Evolutionary conservation across 1,140 invertebrate genomes (phyloP).

Genomic region (Cydia splendana): DNA sequence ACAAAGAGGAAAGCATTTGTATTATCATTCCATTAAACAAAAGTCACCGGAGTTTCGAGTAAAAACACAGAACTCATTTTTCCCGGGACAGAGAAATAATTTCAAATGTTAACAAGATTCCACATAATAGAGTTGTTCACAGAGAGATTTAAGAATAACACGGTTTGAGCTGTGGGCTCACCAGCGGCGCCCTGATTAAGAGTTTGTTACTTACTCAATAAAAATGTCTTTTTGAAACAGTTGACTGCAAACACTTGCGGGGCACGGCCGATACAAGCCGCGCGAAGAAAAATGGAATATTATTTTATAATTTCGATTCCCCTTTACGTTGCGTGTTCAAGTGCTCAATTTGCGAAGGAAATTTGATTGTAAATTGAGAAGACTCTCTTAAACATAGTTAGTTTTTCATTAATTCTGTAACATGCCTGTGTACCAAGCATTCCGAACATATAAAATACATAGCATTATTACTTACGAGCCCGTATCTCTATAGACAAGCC

Average conservation of each 20-base stretch:
- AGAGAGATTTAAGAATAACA: constrained; percentile 78
- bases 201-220: constrained; percentile 60
- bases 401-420: background rate
- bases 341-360: constrained; percentile 38
- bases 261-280: constrained; percentile 36
- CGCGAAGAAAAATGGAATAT: constrained; percentile 47
- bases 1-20: constrained; percentile 75
- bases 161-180: constrained; percentile 54
- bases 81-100: constrained; percentile 74
- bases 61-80: constrained; percentile 78
- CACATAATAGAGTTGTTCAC: constrained; percentile 74
- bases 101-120: constrained; percentile 79
- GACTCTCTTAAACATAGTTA: background rate
- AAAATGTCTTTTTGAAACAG: constrained; percentile 43
- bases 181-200: constrained; percentile 50
- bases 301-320: constrained; percentile 52
- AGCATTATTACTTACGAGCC: background rate
- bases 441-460: background rate
- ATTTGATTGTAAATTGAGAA: constrained; percentile 33
- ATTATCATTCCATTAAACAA: constrained; percentile 80
- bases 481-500: constrained; percentile 10
- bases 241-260: constrained; percentile 22
- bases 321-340: constrained; percentile 39
- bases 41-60: constrained; percentile 77
- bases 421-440: background rate